These are phyloP conservation scores for Artibeus lituratus DNA, from an alignment of 2,797 vertebrate genomes.

Conservation along the genomic window DNA sequence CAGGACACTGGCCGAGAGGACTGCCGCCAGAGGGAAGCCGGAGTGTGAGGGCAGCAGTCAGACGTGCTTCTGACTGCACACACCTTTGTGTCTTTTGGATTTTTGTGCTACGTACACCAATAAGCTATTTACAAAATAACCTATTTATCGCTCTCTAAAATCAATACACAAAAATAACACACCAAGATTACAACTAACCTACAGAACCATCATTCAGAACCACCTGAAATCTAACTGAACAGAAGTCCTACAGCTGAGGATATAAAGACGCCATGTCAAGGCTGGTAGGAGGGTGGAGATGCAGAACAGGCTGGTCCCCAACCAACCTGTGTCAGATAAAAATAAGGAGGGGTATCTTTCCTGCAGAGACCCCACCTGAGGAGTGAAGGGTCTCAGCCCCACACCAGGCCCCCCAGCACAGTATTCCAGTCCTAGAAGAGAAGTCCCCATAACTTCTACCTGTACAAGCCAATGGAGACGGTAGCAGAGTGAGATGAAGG, in stretches of 20 bases:
- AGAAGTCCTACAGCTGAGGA: background rate
- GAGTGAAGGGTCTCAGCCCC: background rate
- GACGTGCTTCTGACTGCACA: background rate
- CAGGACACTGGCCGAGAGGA: background rate
- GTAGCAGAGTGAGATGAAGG: background rate
- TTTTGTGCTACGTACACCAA: background rate
- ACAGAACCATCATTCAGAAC: background rate
- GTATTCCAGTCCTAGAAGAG: background rate
- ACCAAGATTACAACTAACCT: background rate
- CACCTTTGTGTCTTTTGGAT: background rate
- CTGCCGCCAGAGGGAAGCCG: background rate
- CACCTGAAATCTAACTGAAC: background rate
- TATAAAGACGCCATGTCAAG: background rate
- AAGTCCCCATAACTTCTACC: background rate
- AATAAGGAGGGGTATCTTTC: background rate
- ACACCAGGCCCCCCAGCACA: background rate
- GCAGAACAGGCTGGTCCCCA: background rate
- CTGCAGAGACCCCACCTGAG: background rate
- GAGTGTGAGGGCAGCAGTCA: background rate
- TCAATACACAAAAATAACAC: background rate
- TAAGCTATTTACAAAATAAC: background rate
- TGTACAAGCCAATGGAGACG: background rate
- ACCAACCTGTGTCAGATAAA: background rate
- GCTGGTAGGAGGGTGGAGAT: background rate
- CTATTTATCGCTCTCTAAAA: background rate